Evolutionary conservation across 1,140 invertebrate species (phyloP), one percentile per base, ranked within the genome.

Genomic region (Aphaenogaster ashmeadi): DNA sequence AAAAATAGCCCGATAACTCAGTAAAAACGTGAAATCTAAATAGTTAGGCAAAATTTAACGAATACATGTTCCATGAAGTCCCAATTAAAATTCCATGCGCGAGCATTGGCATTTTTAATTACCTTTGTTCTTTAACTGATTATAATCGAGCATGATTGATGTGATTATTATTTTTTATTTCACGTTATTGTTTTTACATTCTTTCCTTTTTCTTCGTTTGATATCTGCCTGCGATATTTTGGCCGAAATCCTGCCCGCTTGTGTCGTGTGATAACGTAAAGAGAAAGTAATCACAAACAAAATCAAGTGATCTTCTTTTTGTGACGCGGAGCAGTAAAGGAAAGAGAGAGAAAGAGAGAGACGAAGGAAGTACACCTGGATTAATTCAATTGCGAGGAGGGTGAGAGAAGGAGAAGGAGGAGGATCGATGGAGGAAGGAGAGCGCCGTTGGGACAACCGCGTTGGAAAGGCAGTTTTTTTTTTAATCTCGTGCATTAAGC

Each of bases 291-390:
- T 60, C 41, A 38, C 50, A 58, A 83, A 71, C 11, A 74, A 60
- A 50, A 60, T 84, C 69, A 86, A 78, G 60, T 85, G 33, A 52
- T 87, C 41, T 83, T 87, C 66, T 87, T 87, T 87, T 81, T 87
- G 36, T 83, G 44, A 87, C 56, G 78, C 50, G 77, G 13, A 74
- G 69, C 86, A 87, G 86, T 87, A 87, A 87, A 50, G 69, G 54
- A 69, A 38, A 54, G 8, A 69, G 21, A 84, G n/a, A 66, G 38
- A 69, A 69, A 78, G 50, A 72, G 15, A 74, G 75, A 84, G 21
- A 54, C 36, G 79, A 69, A 84, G 27, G 79, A 72, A 38, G 50
- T 71, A 33, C 78, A 21, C 52, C 78, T 47, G 77, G 36, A 72
- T 62, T 81, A 87, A 83, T 69, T 71, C 50, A 44, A 71, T 41